Percentiles rank a stretch among this genome's conserved stretches.
phyloP scores from a whole-genome alignment of 2,888 invertebrate species.

The Clistopyga incitator region DNA sequence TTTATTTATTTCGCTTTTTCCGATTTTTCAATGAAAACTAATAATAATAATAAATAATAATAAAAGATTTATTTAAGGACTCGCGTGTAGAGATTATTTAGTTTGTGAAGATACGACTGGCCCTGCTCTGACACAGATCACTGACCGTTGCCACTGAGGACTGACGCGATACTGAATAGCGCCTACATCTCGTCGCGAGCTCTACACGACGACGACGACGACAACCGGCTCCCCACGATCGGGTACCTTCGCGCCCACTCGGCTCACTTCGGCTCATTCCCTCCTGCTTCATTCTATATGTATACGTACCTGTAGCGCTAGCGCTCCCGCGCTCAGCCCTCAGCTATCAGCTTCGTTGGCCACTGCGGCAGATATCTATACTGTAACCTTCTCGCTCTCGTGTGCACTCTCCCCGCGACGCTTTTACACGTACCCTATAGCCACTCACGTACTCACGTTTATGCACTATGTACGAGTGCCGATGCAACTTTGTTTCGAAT shows the following conservation, averaged over 20 bases:
- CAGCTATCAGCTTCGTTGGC: too few relatives aligned
- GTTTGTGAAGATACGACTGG: constrained; percentile 64
- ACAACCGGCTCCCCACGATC: constrained; percentile 75
- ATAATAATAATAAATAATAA: too few relatives aligned
- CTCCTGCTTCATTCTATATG: constrained; percentile 31
- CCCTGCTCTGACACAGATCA: constrained; percentile 79
- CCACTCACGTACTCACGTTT: too few relatives aligned
- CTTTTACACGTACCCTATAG: neutral
- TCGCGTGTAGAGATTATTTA: neutral
- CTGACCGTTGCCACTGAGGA: constrained; percentile 79
- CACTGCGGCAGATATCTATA: constrained; percentile 15
- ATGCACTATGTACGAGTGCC: too few relatives aligned
- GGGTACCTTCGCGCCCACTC: constrained; percentile 70
- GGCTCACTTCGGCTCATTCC: constrained; percentile 57
- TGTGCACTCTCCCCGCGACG: neutral
- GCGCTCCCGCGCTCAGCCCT: constrained; percentile 15
- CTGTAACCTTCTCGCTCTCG: neutral
- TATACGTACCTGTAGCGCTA: constrained; percentile 39
- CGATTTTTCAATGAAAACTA: too few relatives aligned
- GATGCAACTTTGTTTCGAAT: too few relatives aligned
- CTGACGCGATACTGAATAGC: constrained; percentile 81
- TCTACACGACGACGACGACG: too few relatives aligned
- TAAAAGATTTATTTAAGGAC: too few relatives aligned
- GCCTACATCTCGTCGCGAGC: constrained; percentile 72
- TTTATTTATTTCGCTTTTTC: neutral